Evolutionary conservation across 2,888 invertebrate species (phyloP), one percentile per base, ranked within the genome.

Genomic region (Tenthredo amoena): DNA sequence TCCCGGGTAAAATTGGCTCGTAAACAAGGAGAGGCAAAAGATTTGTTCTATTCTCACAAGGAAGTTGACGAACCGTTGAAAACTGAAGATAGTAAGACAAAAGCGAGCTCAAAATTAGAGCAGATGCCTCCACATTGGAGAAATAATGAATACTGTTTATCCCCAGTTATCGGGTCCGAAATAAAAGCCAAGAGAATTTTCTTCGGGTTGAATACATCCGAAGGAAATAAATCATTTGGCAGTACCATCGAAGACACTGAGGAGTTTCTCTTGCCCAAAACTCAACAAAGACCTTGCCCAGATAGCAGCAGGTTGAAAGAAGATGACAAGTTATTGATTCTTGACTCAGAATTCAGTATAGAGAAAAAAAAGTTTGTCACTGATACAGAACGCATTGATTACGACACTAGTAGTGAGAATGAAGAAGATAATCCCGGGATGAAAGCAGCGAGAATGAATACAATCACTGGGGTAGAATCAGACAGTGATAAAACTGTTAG

Each of bases 401-500:
- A 76, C 9, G 87, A 86, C 31, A 68, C 47, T 6, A 47, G 71
- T 18, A 68, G 68, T 34, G 84, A 85, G 55, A 87, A 43, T 47
- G 84, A 50, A 12, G 76, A 76, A 9, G 84, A 31, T 21, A 43
- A 40, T 47, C 26, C 34, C 15, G 31, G 26, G n/a, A 18, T 26
- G 15, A 55, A n/a, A 43, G 4, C 10, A 58, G 55, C 7, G n/a
- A 77, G 26, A n/a, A 6, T 55, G 1, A 55, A 55, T 55, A 31
- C n/a, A 50, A n/a, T 79, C n/a, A 15, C 34, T 5, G 74, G 68
- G 18, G 79, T 81, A 15, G 84, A 77, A 6, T 88, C 84, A 50
- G 89, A 89, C 18, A 87, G 85, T n/a, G 88, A 89, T 2, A 85
- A 76, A 31, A 86, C 88, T 50, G 40, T 79, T 1, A 87, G 87